Base-by-base conservation (phyloP, 2,888 invertebrate genomes). In the Myopa tessellatipennis region DNA sequence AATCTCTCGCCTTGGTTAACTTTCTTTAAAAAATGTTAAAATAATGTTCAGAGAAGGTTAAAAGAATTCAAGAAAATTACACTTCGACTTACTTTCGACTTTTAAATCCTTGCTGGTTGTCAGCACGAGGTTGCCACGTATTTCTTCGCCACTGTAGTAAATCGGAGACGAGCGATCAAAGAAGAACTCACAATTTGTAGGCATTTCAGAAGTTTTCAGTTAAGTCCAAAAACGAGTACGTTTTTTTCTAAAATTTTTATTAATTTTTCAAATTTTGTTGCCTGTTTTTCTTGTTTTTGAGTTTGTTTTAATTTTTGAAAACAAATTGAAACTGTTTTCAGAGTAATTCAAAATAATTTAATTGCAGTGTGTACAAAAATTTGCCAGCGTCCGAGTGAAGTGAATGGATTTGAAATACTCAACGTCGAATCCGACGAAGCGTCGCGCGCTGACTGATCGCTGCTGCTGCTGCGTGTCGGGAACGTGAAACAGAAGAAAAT, bases 101-200 rank as follows among this genome's bases (percentile, higher is more conserved):
- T 75, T 18, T 50, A 77, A 50, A 67, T 36, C 79, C 82, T 77
- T 84, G 81, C 70, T 70, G 38, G 52, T 82, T n/a, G 65, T 78
- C n/a, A 85, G 70, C 5, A 40, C 58, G 26, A 86, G 50, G 12
- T 67, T 77, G 18, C 86, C 86, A 52, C 75, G 75, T 74, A 86
- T 75, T 75, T 82, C 82, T 63, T 86, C 86, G 38, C 86, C 86
- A 75, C 83, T 81, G 81, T 84, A 84, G 70, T 84, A 86, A 74
- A 86, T 80, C 8, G 82, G 80, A 14, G 85, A 79, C 7, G 70
- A 67, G 60, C 84, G 85, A 74, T 83, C 80, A 80, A 86, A 83
- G 77, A 79, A 58, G 77, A 86, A 83, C 60, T 77, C 77, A 52
- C 86, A 85, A 52, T 79, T 77, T 55, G 34, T 74, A 38, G 84